Evolutionary conservation across 2,113 vertebrate genomes (phyloP), one percentile per base, ranked within the genome.

Genomic region (Delphinus delphis): DNA sequence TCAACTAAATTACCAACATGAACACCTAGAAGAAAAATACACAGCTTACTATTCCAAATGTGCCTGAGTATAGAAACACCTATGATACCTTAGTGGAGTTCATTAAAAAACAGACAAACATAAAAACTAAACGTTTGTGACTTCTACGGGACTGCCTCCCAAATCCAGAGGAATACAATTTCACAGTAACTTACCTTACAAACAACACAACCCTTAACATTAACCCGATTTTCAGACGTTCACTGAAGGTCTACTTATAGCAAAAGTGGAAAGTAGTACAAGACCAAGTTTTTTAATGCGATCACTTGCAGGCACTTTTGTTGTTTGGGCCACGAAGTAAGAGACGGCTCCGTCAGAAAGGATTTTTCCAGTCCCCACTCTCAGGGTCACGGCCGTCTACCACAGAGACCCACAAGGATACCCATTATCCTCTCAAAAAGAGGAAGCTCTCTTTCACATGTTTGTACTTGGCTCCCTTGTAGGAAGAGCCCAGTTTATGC

Each of bases 381-480:
- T 91, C 98, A 97, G 97, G 96, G 98, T 98, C 98, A 97, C 86
- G 95, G 98, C 85, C 84, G 96, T 86, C 98, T 97, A 97, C 96
- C 97, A 97, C 0, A 4, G 88, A 97, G 95, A 98, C 98, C 97
- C 98, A 97, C 94, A 97, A 97, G 96, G 97, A 97, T 91, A 98
- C 95, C 94, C 97, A 96, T 96, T 96, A 95, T 60, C 81, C 92
- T 88, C 65, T 95, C 89, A 89, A 90, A 90, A 97, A 97, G 98
- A 97, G 96, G 93, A 96, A 98, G 97, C 95, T 97, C 96, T 87
- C 95, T 97, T 92, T 97, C 97, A 97, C 96, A 93, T 96, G 74
- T 94, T 94, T 98, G 96, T 95, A 97, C 94, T 96, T 96, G 98
- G 98, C 95, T 97, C 97, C 97, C 97, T 97, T 96, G 95, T 67